A percentile compares a stretch with the other conserved stretches of the same genome.
phyloP scores from a whole-genome alignment of 2,113 vertebrate genomes.

The Microcebus griseorufus region DNA sequence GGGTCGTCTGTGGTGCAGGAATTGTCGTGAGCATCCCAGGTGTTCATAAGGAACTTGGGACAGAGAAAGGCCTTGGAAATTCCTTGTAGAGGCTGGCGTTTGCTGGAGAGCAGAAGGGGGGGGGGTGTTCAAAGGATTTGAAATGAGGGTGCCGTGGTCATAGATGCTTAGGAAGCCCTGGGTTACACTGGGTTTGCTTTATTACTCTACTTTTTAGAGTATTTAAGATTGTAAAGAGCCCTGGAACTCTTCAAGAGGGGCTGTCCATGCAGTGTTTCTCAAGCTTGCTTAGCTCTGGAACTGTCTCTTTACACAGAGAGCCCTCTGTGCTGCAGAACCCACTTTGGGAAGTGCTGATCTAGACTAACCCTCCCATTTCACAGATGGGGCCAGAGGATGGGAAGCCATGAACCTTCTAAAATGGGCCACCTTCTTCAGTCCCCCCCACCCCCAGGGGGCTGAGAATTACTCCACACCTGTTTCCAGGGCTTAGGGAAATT shows the following conservation, averaged over 20 bases:
- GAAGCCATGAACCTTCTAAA: background rate
- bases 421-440: background rate
- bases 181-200: background rate
- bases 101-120: no score
- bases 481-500: slow-evolving; percentile 39
- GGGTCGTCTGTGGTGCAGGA: background rate
- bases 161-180: background rate
- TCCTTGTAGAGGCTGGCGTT: background rate
- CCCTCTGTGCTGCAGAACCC: background rate
- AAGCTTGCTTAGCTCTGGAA: background rate
- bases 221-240: background rate
- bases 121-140: background rate
- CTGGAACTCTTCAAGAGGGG: background rate
- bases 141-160: background rate
- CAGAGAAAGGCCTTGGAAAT: background rate
- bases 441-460: background rate
- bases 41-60: background rate
- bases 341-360: background rate
- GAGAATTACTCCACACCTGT: slow-evolving; percentile 56
- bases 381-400: background rate
- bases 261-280: background rate
- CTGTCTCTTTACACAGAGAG: background rate
- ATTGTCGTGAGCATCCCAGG: background rate
- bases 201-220: background rate
- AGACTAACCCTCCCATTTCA: background rate